A percentile compares a stretch with the other conserved stretches of the same genome.
These are phyloP conservation scores for Coracopsis vasa DNA, from an alignment of 2,113 vertebrate genomes.

Conservation along the genomic window DNA sequence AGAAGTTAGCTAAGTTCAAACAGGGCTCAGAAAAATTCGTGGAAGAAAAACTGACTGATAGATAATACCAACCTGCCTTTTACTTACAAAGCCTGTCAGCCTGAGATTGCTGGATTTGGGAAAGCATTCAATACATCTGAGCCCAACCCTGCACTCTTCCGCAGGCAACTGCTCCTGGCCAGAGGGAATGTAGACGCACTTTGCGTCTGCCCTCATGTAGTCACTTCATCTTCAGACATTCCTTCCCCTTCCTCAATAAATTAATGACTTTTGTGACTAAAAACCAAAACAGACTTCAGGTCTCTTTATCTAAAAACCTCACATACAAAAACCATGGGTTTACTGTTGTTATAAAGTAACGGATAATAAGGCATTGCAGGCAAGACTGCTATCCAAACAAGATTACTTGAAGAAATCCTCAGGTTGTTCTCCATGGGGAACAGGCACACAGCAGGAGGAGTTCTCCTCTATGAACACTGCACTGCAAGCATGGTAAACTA, in stretches of 20 bases:
- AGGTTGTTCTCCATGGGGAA: neutral
- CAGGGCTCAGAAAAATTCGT: neutral
- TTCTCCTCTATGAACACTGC: neutral
- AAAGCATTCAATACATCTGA: rapidly evolving
- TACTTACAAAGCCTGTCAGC: neutral
- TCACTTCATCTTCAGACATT: neutral
- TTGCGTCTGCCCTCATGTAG: rapidly evolving
- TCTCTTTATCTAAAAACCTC: neutral
- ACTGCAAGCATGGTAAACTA: neutral
- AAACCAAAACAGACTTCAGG: neutral
- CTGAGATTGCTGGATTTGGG: neutral
- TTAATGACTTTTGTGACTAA: neutral
- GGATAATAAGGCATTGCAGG: neutral
- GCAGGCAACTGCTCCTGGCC: neutral
- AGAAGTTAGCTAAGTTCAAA: neutral
- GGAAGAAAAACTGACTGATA: neutral
- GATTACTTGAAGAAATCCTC: neutral
- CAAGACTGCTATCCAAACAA: neutral
- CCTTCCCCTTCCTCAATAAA: neutral
- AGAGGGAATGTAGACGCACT: neutral
- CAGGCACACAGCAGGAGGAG: neutral
- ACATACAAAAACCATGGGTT: rapidly evolving
- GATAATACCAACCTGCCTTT: neutral
- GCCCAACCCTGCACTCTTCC: neutral
- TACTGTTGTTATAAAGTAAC: neutral